Base-by-base conservation (phyloP, 2,888 invertebrate genomes). In the Hofmannophila pseudospretella region DNA sequence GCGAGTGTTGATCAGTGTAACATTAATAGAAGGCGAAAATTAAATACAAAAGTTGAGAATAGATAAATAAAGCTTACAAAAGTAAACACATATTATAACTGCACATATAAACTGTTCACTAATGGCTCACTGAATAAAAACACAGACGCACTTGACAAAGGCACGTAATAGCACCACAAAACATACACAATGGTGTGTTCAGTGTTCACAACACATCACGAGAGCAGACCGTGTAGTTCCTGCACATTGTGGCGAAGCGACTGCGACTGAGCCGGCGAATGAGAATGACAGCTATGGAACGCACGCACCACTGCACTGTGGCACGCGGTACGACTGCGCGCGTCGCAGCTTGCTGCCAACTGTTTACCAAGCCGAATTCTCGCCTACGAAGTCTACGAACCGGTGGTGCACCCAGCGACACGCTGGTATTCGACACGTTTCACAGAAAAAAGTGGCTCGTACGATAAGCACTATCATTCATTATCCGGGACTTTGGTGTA, bases 391-490 rank as follows among this genome's bases (percentile, higher is more conserved):
- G n/a, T n/a, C n/a, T n/a, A 53, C 62, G 54, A 56, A 56, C 55
- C 64, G 66, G 64, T 63, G 66, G 64, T 67, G 73, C 70, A 65
- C 64, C 64, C 64, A 59, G 59, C 64, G 56, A 27, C 25, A 7
- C 23, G 23, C n/a, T 2, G 7, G 7, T 4, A 2, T 8, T 7
- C 34, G 32, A 16, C 32, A 20, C 31, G 49, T 59, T 67, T 62
- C 52, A 61, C 67, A 61, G 62, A 73, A 75, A 77, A 77, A 76
- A 71, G 49, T 52, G 58, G 58, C 64, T 52, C 60, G 67, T 53
- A 52, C 58, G 80, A 82, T 80, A 81, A 78, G 71, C 54, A 57
- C 59, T 76, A 76, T 76, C 71, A 67, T 58, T 5, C 7, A 58
- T 58, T 45, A 47, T 41, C 56, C 47, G 52, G 54, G 54, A 58